phyloP scores from a whole-genome alignment of 2,797 vertebrate species.

The Micropoecilia bifurca region DNA sequence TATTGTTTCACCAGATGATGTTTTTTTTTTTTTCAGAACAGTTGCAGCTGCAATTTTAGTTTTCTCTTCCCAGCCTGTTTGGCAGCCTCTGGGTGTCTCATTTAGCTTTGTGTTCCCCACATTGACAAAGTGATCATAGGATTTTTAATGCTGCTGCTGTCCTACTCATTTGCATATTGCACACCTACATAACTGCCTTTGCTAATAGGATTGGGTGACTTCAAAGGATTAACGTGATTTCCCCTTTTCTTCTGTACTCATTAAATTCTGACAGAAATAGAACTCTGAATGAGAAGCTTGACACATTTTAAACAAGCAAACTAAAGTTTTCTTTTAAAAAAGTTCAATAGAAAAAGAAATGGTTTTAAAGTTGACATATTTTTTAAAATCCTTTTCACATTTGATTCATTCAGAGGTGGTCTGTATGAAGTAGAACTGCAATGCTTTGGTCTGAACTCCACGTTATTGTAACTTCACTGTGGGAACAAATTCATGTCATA shows the following conservation, averaged over 20 bases:
- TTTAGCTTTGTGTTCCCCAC: constrained; percentile 37
- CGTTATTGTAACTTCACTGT: no score
- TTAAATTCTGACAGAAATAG: constrained; percentile 29
- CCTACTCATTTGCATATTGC: constrained; percentile 54
- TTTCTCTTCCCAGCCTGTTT: constrained; percentile 10
- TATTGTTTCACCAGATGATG: constrained; percentile 31
- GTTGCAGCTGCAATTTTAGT: constrained; percentile 11
- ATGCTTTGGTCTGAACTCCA: no score
- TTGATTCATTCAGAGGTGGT: not conserved
- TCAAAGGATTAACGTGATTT: constrained; percentile 41
- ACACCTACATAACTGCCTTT: constrained; percentile 44
- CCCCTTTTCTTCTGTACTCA: constrained; percentile 4
- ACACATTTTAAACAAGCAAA: constrained; percentile 20
- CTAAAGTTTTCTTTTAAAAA: not conserved
- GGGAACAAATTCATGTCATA: no score
- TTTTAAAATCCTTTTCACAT: not conserved
- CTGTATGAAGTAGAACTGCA: not conserved
- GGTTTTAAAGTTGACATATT: not conserved
- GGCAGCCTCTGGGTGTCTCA: constrained; percentile 14
- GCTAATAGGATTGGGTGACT: constrained; percentile 36
- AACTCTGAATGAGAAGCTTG: constrained; percentile 1
- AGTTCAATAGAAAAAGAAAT: not conserved
- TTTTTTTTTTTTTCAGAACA: constrained; percentile 21
- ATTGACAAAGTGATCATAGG: constrained; percentile 23
- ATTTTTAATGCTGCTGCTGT: constrained; percentile 38